Evolutionary conservation across 2,113 vertebrate species (phyloP).

Genomic region (Laterallus jamaicensis): DNA sequence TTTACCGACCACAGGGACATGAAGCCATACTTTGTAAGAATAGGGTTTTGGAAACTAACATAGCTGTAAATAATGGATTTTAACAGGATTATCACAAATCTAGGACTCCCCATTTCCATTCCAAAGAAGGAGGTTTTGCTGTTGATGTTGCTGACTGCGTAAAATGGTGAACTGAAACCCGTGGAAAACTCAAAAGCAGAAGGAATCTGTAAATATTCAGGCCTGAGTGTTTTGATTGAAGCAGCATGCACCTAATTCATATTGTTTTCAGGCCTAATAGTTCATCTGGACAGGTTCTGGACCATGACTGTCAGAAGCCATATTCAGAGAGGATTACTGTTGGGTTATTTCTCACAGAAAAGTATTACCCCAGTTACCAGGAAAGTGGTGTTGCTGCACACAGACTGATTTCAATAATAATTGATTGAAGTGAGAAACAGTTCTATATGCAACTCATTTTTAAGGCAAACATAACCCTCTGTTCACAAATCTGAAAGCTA

Average conservation of each 20-base stretch:
- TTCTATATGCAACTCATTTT: not conserved
- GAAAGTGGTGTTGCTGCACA: not conserved
- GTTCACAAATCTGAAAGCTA: not conserved
- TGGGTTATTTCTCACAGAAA: not conserved
- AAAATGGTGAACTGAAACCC: not conserved
- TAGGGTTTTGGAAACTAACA: not conserved
- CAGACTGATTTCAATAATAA: not conserved
- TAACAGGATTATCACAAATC: not conserved
- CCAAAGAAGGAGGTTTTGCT: not conserved
- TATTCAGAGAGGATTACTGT: not conserved
- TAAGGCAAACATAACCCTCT: not conserved
- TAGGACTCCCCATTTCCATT: not conserved
- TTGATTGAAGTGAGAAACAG: not conserved
- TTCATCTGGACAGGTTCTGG: not conserved
- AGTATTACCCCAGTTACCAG: not conserved
- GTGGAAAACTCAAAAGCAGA: not conserved
- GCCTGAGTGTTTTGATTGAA: not conserved
- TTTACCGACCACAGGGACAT: not conserved
- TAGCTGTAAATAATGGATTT: not conserved
- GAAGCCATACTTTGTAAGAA: not conserved
- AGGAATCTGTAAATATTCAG: not conserved
- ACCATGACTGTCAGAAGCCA: not conserved
- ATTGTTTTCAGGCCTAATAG: not conserved
- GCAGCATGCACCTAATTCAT: not conserved
- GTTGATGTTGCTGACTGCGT: not conserved